Percentiles rank a stretch among this genome's conserved stretches.
Evolutionary conservation across 2,888 invertebrate genomes (phyloP).

Genomic region (Villa cingulata): DNA sequence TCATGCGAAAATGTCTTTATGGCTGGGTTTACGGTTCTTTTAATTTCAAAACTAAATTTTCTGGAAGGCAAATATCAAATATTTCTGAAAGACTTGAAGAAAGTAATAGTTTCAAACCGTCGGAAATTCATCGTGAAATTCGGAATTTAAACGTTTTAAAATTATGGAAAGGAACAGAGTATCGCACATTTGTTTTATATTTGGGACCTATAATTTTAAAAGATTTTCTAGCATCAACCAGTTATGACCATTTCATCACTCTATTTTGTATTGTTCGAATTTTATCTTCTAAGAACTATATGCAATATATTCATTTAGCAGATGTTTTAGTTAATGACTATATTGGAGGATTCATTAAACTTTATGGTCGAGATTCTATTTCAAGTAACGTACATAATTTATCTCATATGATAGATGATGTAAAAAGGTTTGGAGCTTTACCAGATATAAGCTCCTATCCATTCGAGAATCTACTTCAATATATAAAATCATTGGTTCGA

Average conservation of each 20-base stretch:
- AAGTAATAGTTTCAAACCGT: constrained; percentile 11
- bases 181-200: constrained; percentile 16
- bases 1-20: too few relatives aligned
- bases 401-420: constrained; percentile 26
- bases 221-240: constrained; percentile 9
- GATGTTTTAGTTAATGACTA: constrained; percentile 13
- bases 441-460: background rate
- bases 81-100: constrained; percentile 1
- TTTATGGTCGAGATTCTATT: constrained; percentile 9
- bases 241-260: constrained; percentile 9
- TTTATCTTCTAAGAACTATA: background rate
- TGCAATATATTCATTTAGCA: constrained; percentile 13
- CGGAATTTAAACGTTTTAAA: constrained; percentile 14
- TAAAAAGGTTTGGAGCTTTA: constrained; percentile 18
- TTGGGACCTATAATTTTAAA: constrained; percentile 15
- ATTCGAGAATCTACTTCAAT: constrained; percentile 1
- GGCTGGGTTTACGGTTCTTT: too few relatives aligned
- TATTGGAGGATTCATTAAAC: constrained; percentile 6
- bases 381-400: constrained; percentile 30
- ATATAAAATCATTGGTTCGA: background rate
- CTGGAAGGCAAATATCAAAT: too few relatives aligned
- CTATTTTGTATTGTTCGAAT: constrained; percentile 8
- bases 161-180: constrained; percentile 17
- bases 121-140: constrained; percentile 13
- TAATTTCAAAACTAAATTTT: too few relatives aligned